Evolutionary conservation across 2,113 vertebrate species (phyloP), one percentile per base, ranked within the genome.

Genomic region (Notarius lentiginosus): DNA sequence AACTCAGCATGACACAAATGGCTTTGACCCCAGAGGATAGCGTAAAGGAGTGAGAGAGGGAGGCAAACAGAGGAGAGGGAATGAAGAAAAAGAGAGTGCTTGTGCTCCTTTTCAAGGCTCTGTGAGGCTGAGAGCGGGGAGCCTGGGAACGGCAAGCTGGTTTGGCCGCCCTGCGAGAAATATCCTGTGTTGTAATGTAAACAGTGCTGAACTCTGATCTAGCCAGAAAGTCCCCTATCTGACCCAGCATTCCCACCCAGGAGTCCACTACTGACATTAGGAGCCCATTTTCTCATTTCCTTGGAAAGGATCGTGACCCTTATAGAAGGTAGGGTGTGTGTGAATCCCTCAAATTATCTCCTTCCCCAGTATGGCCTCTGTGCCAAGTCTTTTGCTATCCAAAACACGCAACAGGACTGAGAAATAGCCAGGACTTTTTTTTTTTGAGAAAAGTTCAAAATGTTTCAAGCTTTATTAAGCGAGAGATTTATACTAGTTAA

Each of bases 151-250:
- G 88, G 89, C 80, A 41, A 82, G 90, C 91, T 90, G 56, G 79
- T 92, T 94, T 93, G 92, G 93, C 93, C 89, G 0, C 89, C 87
- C 92, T 92, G 93, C 93, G 92, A 95, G 94, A 95, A 95, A 94
- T 94, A 95, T 93, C 94, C 94, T 93, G 94, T 94, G 93, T 93
- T 94, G 92, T 95, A 95, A 95, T 95, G 95, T 95, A 96, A 96
- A 95, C 95, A 95, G 91, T 91, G 89, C 92, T 95, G 95, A 96
- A 95, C 95, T 95, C 93, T 94, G 95, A 94, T 94, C 93, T 90
- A 87, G 87, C 27, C 84, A 85, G 72, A 85, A 77, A 60, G 85
- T 86, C 90, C 92, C 92, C 79, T 88, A 91, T 94, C 88, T 90
- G 90, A 92, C 92, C 92, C 88, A 14, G 87, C 90, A 92, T 91